These are phyloP conservation scores for Brachyptera risi DNA, from an alignment of 2,888 invertebrate genomes.

Conservation along the genomic window DNA sequence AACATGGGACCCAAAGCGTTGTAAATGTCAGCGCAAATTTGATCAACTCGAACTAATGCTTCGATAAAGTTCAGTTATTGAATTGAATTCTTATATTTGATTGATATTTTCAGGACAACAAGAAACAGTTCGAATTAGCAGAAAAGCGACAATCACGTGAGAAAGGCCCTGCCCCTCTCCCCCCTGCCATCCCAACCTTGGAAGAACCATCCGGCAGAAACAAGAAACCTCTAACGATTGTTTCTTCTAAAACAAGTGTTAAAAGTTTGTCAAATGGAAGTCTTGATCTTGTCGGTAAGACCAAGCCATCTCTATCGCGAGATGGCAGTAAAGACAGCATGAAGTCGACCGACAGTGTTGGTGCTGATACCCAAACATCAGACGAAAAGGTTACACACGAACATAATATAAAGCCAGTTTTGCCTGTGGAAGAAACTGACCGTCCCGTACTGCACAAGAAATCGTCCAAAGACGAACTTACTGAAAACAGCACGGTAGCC, in stretches of 20 bases:
- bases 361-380: neutral
- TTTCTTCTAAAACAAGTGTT: neutral
- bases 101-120: neutral
- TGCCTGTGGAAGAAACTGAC: neutral
- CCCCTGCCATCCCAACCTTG: constrained; percentile 45
- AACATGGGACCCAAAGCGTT: too few relatives aligned
- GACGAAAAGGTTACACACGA: neutral
- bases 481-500: neutral
- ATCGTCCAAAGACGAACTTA: neutral
- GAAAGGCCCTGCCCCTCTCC: constrained; percentile 77
- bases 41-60: too few relatives aligned
- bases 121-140: constrained; percentile 43
- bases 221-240: neutral
- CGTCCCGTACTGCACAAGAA: neutral
- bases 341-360: neutral
- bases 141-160: constrained; percentile 57
- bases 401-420: too few relatives aligned
- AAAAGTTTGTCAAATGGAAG: neutral
- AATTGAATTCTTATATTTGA: neutral
- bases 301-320: neutral
- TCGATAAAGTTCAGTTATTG: too few relatives aligned
- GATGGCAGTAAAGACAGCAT: neutral
- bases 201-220: constrained; percentile 10
- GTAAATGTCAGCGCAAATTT: too few relatives aligned
- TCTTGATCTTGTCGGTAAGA: neutral